Base-by-base conservation (phyloP, 2,797 vertebrate genomes). In the Pseudomugil tenellus region DNA sequence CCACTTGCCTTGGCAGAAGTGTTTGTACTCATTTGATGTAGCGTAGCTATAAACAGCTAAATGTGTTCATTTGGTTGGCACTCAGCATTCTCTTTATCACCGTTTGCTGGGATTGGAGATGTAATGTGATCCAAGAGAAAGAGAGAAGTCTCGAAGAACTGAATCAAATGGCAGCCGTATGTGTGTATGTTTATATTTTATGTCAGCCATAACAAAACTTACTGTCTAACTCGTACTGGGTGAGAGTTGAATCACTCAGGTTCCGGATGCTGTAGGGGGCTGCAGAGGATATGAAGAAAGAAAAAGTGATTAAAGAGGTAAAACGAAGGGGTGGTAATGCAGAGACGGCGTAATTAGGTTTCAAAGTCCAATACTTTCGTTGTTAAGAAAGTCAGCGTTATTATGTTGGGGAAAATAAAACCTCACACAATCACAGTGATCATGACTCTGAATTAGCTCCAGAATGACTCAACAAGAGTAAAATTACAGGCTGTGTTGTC, bases 151-250 rank as follows among this genome's bases (percentile, higher is more conserved):
- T 61, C 56, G 25, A 17, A 19, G 54, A 49, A 26, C 9, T 43
- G 21, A 70, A 69, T 70, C 25, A 28, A 0, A 29, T 48, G 48
- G 29, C 19, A 9, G 11, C 19, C 16, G 2, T 52, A 48, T 19
- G 21, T 21, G 37, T 23, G 14, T 65, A 26, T 21, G 43, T 21
- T 46, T 46, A 19, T 46, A 43, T 21, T 46, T 46, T 21, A 4
- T 46, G 19, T 21, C 34, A 43, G 51, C 75, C 13, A 57, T n/a
- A 28, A 58, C 23, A 17, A 16, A 35, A 92, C 91, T 92, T 84
- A 91, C 90, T 89, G 78, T 97, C 94, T 87, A 98, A 88, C 87
- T 98, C 94, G n/a, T 96, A 96, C 85, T 97, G 96, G 23, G 91
- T 94, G 90, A 97, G 93, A 67, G 93, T 84, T 16, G 96, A 92